Percentiles rank a stretch among this genome's conserved stretches.
Conservation (phyloP, 2,113 vertebrate genomes). For the Cygnus atratus region DNA sequence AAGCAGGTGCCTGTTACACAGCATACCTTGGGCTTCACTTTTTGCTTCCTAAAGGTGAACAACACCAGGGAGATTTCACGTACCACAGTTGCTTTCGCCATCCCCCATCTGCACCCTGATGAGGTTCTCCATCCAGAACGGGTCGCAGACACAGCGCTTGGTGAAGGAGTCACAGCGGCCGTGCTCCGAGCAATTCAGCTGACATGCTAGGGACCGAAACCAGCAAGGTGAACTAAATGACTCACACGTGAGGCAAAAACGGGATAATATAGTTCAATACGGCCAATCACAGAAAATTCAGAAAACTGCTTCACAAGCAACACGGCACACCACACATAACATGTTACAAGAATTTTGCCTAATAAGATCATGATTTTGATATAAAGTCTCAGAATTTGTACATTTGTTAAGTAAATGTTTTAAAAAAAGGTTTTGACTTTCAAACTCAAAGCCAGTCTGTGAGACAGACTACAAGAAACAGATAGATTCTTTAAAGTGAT, state of each 20-base stretch:
- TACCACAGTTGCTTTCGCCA: constrained; percentile 95
- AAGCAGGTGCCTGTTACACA: not conserved
- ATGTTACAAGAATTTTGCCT: not conserved
- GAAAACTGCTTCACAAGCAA: not conserved
- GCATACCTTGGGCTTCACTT: not conserved
- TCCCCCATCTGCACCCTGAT: constrained; percentile 88
- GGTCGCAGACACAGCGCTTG: constrained; percentile 91
- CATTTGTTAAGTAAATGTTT: not conserved
- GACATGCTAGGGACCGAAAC: constrained; percentile 83
- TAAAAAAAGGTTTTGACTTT: not conserved
- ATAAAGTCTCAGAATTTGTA: not conserved
- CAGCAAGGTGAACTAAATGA: not conserved
- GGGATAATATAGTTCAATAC: rapidly evolving
- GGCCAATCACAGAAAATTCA: rapidly evolving
- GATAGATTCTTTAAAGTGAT: not conserved
- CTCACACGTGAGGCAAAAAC: not conserved
- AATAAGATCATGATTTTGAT: not conserved
- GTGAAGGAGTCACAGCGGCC: constrained; percentile 94
- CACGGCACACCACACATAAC: rapidly evolving
- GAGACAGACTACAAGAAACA: not conserved
- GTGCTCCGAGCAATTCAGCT: constrained; percentile 94
- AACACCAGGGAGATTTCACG: not conserved
- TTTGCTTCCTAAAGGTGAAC: rapidly evolving
- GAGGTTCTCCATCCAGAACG: constrained; percentile 99
- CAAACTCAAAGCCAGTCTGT: not conserved